A percentile compares a stretch with the other conserved stretches of the same genome.
Conservation (phyloP, 64 coral and sea anemone genomes). For the Acropora tenuis region DNA sequence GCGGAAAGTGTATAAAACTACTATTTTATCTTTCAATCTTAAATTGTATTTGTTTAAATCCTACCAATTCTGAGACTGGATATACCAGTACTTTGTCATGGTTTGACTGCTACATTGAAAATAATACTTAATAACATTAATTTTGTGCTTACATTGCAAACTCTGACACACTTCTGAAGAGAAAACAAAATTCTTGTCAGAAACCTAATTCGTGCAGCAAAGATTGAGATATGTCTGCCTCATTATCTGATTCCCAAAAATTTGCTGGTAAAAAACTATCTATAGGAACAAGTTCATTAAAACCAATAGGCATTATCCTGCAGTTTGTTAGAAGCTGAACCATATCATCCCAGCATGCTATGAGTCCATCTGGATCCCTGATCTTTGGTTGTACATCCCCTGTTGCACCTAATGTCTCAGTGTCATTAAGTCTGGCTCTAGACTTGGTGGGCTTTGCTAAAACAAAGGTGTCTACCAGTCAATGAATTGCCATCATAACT, state of each 20-base stretch:
- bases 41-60: too few relatives aligned
- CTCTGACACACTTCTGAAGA: background rate
- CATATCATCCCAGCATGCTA: conserved; percentile 34
- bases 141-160: background rate
- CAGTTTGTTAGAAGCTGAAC: conserved; percentile 59
- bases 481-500: background rate
- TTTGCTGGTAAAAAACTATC: conserved; percentile 60
- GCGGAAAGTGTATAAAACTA: too few relatives aligned
- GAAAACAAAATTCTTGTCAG: conserved; percentile 3
- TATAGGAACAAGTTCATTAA: conserved; percentile 75
- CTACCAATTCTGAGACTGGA: background rate
- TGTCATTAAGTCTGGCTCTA: background rate
- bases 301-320: conserved; percentile 40
- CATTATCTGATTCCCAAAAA: conserved; percentile 62
- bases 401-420: background rate
- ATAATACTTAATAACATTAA: too few relatives aligned
- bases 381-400: background rate
- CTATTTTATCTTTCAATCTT: too few relatives aligned
- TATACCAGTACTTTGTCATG: background rate
- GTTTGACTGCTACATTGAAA: background rate
- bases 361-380: conserved; percentile 12
- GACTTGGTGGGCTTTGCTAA: background rate
- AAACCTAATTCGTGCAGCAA: conserved; percentile 44
- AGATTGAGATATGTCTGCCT: conserved; percentile 49
- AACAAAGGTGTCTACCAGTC: background rate